phyloP scores from a whole-genome alignment of 2,888 invertebrate species.

The Melanostoma mellinum region DNA sequence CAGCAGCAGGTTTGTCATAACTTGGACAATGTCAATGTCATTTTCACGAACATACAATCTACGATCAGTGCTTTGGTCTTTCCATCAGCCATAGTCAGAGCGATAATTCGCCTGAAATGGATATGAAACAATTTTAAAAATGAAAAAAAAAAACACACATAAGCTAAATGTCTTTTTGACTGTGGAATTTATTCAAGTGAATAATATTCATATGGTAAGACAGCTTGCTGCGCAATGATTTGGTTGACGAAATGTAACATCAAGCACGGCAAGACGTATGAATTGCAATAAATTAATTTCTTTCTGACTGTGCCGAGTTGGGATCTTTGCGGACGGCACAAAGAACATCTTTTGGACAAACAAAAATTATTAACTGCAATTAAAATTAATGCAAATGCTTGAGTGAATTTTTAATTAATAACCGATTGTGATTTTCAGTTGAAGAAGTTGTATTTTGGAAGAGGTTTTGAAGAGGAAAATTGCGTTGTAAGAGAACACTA shows the following conservation, averaged over 20 bases:
- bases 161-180: conserved; percentile 54
- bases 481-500: no score
- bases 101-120: conserved; percentile 55
- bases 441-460: neutral
- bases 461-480: neutral
- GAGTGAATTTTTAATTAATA: conserved; percentile 66
- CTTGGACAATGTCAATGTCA: conserved; percentile 67
- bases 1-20: conserved; percentile 45
- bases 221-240: conserved; percentile 56
- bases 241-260: conserved; percentile 41
- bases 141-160: conserved; percentile 47
- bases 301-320: conserved; percentile 17
- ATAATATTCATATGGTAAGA: conserved; percentile 28
- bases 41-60: conserved; percentile 33
- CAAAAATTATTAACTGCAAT: conserved; percentile 51
- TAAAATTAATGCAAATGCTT: conserved; percentile 68
- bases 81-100: conserved; percentile 29
- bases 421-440: conserved; percentile 47
- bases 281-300: conserved; percentile 38
- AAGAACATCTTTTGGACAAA: conserved; percentile 28
- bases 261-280: conserved; percentile 20
- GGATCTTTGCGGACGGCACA: conserved; percentile 14
- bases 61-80: conserved; percentile 7
- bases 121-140: conserved; percentile 47
- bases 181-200: conserved; percentile 44